Evolutionary conservation across 2,797 vertebrate species (phyloP).

Genomic region (Miichthys miiuy): DNA sequence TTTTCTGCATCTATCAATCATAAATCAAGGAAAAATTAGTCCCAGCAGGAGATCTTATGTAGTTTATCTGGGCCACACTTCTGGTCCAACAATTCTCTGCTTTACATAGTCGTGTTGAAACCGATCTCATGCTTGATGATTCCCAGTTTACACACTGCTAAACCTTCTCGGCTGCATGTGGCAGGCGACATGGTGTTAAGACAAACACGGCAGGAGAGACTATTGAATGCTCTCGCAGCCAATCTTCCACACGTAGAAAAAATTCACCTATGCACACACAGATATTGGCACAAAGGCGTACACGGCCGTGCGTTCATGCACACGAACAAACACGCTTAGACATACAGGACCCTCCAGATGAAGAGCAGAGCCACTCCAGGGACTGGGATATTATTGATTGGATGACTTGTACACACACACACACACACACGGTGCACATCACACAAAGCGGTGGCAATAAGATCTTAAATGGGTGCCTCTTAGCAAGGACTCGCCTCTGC

Average conservation of each 20-base stretch:
- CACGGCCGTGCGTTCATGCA: neutral
- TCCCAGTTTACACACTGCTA: slow-evolving; percentile 34
- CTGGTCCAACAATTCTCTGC: slow-evolving; percentile 47
- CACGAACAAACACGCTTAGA: neutral
- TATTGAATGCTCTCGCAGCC: slow-evolving; percentile 27
- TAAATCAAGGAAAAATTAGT: slow-evolving; percentile 65
- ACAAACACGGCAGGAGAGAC: slow-evolving; percentile 42
- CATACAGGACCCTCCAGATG: neutral
- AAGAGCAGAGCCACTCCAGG: slow-evolving; percentile 4
- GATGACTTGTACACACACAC: neutral
- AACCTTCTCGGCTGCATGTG: slow-evolving; percentile 36
- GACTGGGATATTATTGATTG: slow-evolving; percentile 22
- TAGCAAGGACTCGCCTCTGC: slow-evolving; percentile 19
- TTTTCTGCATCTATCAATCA: slow-evolving; percentile 78
- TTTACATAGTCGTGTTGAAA: slow-evolving; percentile 40
- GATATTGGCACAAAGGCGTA: neutral
- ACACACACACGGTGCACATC: neutral
- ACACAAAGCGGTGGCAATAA: slow-evolving; percentile 18
- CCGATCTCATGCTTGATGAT: slow-evolving; percentile 24
- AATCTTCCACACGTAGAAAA: neutral
- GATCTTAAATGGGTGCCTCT: slow-evolving; percentile 21
- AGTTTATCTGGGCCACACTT: slow-evolving; percentile 66
- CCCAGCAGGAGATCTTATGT: slow-evolving; percentile 53
- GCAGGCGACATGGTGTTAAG: slow-evolving; percentile 32
- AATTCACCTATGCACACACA: neutral